These are phyloP conservation scores for Etia nguti DNA, from an alignment of 2,113 vertebrate species.

Conservation along the genomic window DNA sequence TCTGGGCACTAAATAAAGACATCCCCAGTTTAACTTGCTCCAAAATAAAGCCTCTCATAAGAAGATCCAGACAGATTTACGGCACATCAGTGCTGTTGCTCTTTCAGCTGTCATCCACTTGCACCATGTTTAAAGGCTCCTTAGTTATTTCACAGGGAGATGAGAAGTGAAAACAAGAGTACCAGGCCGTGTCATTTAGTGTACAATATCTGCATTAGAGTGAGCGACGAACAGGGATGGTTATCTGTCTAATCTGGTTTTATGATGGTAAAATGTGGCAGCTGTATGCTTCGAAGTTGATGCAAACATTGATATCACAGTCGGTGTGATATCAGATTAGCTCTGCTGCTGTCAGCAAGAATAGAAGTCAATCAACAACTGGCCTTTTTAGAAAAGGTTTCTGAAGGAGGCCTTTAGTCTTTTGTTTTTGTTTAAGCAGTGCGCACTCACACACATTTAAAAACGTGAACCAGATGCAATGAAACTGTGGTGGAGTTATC, in stretches of 20 bases:
- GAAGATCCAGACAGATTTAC: slow-evolving; percentile 11
- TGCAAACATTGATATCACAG: slow-evolving; percentile 26
- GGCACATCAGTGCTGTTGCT: neutral
- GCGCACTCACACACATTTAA: neutral
- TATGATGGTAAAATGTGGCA: slow-evolving; percentile 2
- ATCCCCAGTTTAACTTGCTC: slow-evolving; percentile 1
- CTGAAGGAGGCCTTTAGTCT: neutral
- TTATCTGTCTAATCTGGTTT: neutral
- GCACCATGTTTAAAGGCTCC: neutral
- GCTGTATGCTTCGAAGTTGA: slow-evolving; percentile 5
- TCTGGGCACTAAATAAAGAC: slow-evolving; percentile 20
- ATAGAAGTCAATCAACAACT: neutral
- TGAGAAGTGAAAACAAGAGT: neutral
- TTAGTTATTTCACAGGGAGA: neutral
- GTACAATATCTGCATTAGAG: neutral
- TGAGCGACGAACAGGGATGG: neutral
- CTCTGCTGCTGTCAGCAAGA: neutral
- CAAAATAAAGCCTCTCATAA: slow-evolving; percentile 31
- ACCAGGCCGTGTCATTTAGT: neutral
- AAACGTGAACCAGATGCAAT: slow-evolving; percentile 15
- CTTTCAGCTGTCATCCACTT: neutral
- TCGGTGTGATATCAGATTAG: neutral
- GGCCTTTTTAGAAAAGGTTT: neutral
- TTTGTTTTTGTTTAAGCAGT: slow-evolving; percentile 3
- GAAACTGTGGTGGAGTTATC: slow-evolving; percentile 17